Percentiles rank a stretch among this genome's conserved stretches.
phyloP scores from a whole-genome alignment of 1,140 invertebrate genomes.

The Pristionchus pacificus region DNA sequence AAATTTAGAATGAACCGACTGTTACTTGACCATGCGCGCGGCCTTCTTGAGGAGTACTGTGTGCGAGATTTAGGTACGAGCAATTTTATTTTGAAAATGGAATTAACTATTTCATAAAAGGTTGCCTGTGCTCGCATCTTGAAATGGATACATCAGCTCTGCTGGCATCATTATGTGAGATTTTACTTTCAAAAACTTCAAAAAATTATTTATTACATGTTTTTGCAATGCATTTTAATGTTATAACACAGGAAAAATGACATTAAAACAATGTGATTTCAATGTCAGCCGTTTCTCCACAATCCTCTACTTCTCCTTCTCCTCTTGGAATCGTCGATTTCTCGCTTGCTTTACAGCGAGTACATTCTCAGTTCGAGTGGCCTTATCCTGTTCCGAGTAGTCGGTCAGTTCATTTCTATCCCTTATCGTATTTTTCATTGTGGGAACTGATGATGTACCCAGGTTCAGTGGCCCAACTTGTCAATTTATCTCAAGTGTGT shows the following conservation, averaged over 20 bases:
- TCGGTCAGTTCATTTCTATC: constrained; percentile 5
- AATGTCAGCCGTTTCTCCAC: too few relatives aligned
- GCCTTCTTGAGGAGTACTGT: constrained; percentile 28
- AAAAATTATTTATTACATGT: too few relatives aligned
- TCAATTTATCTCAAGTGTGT: too few relatives aligned
- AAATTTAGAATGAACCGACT: constrained; percentile 23
- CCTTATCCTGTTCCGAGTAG: constrained; percentile 46
- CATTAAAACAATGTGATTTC: too few relatives aligned
- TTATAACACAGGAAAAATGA: too few relatives aligned
- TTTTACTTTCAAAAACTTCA: too few relatives aligned
- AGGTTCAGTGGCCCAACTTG: too few relatives aligned
- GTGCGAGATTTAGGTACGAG: constrained; percentile 44
- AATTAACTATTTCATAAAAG: constrained; percentile 27
- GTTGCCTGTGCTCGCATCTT: constrained; percentile 48
- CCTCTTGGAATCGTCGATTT: constrained; percentile 31
- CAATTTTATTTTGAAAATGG: constrained; percentile 10
- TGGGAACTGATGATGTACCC: too few relatives aligned
- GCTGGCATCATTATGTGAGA: constrained; percentile 11
- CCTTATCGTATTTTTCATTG: background rate
- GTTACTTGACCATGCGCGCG: constrained; percentile 47
- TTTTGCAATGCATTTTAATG: too few relatives aligned
- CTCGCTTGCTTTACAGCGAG: constrained; percentile 49
- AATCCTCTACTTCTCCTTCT: constrained; percentile 1
- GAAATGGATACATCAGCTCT: constrained; percentile 36
- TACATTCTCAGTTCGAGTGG: constrained; percentile 54